Evolutionary conservation across 1,140 invertebrate genomes (phyloP), one percentile per base, ranked within the genome.

Genomic region (Diploscapter pachys): DNA sequence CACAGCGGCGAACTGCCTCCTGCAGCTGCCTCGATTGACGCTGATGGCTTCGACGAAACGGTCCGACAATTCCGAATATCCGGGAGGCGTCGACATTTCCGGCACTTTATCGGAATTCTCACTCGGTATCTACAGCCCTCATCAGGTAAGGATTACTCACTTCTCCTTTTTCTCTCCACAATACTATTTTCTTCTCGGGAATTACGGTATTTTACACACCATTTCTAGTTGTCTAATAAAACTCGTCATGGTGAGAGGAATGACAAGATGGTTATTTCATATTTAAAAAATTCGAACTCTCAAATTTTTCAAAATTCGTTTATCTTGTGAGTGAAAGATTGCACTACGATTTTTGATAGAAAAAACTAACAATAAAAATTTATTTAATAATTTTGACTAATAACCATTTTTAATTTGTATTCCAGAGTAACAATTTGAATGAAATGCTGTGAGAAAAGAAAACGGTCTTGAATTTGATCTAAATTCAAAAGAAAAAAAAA

Each of bases 11-110:
- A 97, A 78, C 86, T 99, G 96, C 86, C 91, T 98, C 89, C 88
- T 99, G 8, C 93, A 94, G 83, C 88, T 99, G 75, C 96, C 96
- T 9, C 95, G 94, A 31, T 89, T 99, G 57, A 94, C 96, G 85
- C 76, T 89, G 54, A 86, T 88, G 51, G 88, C 88, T 72, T 88
- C 88, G 5, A 88, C 89, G 11, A 84, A 80, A 62, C 61, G 72
- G 5, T 87, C 87, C 73, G 83, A 87, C 74, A 72, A 71, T 57
- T 78, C 80, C 48, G 74, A 67, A 61, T 73, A 75, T 11, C 71
- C 76, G 3, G 83, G 72, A 11, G 85, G 85, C 53, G 79, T 86
- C 54, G 80, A 85, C 57, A 57, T 85, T n/a, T 83, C 82, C 6
- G 79, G 78, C 2, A 81, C 77, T 4, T 72, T 84, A 8, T 77